phyloP scores from a whole-genome alignment of 2,797 vertebrate species.

The Triplophysa bombifrons region DNA sequence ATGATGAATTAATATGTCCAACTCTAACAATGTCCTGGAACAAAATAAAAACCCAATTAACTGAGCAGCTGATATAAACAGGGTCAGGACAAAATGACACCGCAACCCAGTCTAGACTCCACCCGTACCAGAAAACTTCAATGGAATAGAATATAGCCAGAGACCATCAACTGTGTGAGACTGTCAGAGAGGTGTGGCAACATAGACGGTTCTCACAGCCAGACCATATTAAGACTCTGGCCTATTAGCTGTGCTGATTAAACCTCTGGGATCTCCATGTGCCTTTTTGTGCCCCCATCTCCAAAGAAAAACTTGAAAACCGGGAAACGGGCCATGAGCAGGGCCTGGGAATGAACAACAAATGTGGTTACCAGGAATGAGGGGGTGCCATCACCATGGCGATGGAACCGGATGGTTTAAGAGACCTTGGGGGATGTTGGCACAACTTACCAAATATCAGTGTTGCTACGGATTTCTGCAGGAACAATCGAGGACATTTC shows the following conservation, averaged over 20 bases:
- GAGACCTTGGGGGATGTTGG: constrained; percentile 1
- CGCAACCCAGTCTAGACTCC: background rate
- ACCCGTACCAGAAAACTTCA: constrained; percentile 1
- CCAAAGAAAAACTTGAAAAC: constrained; percentile 60
- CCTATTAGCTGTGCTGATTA: constrained; percentile 69
- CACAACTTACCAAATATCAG: constrained; percentile 20
- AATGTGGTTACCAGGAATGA: constrained; percentile 28
- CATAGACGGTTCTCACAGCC: constrained; percentile 21
- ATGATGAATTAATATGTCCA: background rate
- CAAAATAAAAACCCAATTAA: constrained; percentile 14
- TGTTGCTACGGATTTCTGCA: constrained; percentile 13
- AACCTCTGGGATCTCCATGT: constrained; percentile 69
- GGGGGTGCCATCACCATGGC: constrained; percentile 33
- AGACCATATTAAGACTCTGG: constrained; percentile 54
- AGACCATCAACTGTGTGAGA: background rate
- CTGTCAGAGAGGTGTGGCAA: constrained; percentile 15
- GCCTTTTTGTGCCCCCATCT: constrained; percentile 73
- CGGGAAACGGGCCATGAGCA: constrained; percentile 74
- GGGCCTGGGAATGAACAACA: constrained; percentile 74
- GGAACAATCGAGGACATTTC: constrained; percentile 10
- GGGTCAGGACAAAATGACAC: constrained; percentile 6
- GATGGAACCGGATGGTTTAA: constrained; percentile 20
- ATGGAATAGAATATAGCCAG: background rate
- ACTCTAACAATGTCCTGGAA: constrained; percentile 9
- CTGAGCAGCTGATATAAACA: constrained; percentile 22